Base-by-base conservation (phyloP, 2,797 vertebrate genomes). In the Brachyrhaphis roseni region DNA sequence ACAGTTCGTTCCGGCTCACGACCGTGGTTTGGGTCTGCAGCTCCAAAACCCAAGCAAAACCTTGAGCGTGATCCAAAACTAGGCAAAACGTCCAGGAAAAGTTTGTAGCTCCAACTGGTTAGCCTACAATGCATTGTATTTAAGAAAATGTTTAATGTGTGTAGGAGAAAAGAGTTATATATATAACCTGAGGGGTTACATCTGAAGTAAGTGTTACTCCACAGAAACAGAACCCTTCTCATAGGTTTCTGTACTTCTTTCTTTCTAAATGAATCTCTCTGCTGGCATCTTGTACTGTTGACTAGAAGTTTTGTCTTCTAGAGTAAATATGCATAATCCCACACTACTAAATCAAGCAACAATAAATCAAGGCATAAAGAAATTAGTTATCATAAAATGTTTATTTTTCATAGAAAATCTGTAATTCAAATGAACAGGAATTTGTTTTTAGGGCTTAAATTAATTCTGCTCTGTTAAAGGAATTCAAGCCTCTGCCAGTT, bases 371-470 rank as follows among this genome's bases (percentile, higher is more conserved):
- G 39, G 20, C 39, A 43, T 43, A 15, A 45, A 39, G 3, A 66
- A 68, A 41, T 23, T 41, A 68, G 64, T 68, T 18, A 23, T 20
- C 64, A 68, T 68, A 68, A 41, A 64, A 20, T 64, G 31, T 39
- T 36, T 53, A 51, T 51, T 74, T 51, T 6, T 13, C 3, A 28
- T 23, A 53, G 20, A 36, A 74, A 36, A 23, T 74, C 11, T 53
- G 68, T 71, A 43, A 71, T 45, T 71, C 41, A 71, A 71, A 71
- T 74, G 11, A 74, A 26, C n/a, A 55, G 16, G 36, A 26, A 26
- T 53, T 53, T 2, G 15, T 53, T 55, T 73, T 74, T 13, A 41
- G 31, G 10, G n/a, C n/a, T 18, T 13, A 49, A 31, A 47, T 68
- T 46, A 72, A 23, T 73, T 34, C 72, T 49, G 18, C 46, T 73